Percentiles rank a stretch among this genome's conserved stretches.
Evolutionary conservation across 1,140 invertebrate species (phyloP).

Genomic region (Aphaenogaster rudis): DNA sequence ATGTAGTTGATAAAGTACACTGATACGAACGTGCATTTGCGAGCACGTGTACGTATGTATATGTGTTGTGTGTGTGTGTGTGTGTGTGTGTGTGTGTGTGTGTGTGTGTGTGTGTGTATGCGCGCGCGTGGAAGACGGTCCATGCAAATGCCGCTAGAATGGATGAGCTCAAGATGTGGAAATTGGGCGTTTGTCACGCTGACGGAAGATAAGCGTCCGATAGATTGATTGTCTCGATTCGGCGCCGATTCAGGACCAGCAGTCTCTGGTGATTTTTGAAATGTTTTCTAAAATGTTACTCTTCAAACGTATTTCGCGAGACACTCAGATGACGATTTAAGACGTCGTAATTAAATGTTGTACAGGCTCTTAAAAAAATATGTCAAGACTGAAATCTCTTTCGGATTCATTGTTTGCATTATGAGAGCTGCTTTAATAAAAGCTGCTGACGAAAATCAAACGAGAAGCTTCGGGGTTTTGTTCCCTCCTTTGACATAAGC

Average conservation of each 20-base stretch:
- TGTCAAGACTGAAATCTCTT: neutral
- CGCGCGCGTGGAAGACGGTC: neutral
- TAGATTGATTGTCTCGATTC: slow-evolving; percentile 28
- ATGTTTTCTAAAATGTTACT: neutral
- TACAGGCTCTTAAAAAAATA: neutral
- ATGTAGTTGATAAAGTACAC: slow-evolving; percentile 43
- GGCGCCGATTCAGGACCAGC: neutral
- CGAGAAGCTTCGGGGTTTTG: neutral
- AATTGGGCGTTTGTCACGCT: slow-evolving; percentile 38
- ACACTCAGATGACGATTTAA: neutral
- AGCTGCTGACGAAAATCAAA: neutral
- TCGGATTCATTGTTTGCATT: neutral
- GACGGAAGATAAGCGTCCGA: slow-evolving; percentile 34
- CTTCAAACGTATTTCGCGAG: neutral
- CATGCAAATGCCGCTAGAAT: slow-evolving; percentile 44
- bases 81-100: neutral
- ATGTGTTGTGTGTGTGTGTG: neutral
- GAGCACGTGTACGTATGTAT: neutral
- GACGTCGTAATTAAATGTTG: neutral
- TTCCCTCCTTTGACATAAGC: neutral
- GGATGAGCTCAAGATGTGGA: slow-evolving; percentile 47
- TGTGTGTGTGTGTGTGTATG: neutral
- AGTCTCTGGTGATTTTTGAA: neutral
- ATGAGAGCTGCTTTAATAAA: neutral
- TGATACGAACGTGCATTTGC: neutral